Conservation (phyloP, 2,797 vertebrate genomes). For the Astyanax mexicanus region DNA sequence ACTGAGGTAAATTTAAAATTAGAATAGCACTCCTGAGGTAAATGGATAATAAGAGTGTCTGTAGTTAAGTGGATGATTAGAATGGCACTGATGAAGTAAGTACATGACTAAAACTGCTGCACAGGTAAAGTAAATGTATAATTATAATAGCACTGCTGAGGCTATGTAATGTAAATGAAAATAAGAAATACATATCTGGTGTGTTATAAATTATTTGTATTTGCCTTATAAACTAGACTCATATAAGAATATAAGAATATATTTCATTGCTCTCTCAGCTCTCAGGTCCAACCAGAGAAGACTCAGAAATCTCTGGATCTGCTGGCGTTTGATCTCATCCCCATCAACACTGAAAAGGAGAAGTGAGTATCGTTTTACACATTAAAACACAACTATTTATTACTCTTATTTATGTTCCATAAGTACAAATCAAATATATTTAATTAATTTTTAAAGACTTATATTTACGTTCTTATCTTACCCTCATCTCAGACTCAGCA, state of each 20-base stretch:
- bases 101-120: no score
- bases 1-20: no score
- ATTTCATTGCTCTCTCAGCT: constrained; percentile 54
- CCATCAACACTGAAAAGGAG: constrained; percentile 48
- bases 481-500: constrained; percentile 39
- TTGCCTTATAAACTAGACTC: no score
- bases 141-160: no score
- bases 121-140: no score
- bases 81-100: no score
- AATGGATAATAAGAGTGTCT: no score
- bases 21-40: no score
- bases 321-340: constrained; percentile 62
- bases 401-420: constrained; percentile 34
- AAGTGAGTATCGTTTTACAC: constrained; percentile 59
- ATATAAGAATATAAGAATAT: not conserved
- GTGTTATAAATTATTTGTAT: no score
- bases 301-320: constrained; percentile 56
- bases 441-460: not conserved
- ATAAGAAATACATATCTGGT: no score
- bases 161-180: no score
- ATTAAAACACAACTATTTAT: not conserved
- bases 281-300: constrained; percentile 54
- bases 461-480: not conserved
- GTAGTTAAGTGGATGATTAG: no score
- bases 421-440: not conserved